phyloP scores from a whole-genome alignment of 2,797 vertebrate genomes.

The Eleutherodactylus coqui region DNA sequence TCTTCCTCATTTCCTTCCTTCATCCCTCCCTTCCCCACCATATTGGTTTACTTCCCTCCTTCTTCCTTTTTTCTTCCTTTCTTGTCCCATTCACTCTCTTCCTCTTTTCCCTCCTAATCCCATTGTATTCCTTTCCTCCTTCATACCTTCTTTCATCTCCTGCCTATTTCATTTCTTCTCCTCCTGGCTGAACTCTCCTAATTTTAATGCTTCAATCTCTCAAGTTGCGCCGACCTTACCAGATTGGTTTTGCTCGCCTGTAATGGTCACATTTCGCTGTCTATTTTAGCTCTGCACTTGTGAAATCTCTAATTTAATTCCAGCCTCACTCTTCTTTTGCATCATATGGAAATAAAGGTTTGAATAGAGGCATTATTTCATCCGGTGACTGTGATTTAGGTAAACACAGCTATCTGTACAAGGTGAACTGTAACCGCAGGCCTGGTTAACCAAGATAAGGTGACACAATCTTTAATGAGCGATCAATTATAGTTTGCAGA shows the following conservation, averaged over 20 bases:
- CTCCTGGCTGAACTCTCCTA: too few relatives aligned
- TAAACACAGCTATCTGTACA: slow-evolving; percentile 36
- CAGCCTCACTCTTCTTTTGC: background rate
- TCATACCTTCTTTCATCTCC: too few relatives aligned
- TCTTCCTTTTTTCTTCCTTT: background rate
- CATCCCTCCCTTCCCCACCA: background rate
- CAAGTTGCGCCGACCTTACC: too few relatives aligned
- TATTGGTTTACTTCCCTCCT: background rate
- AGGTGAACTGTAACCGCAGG: slow-evolving; percentile 18
- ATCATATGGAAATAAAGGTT: background rate
- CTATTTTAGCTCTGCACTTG: background rate
- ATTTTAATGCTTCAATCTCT: background rate
- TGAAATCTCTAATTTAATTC: slow-evolving; percentile 7
- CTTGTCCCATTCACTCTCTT: background rate
- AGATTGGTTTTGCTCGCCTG: background rate
- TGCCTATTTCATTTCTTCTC: too few relatives aligned
- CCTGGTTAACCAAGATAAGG: slow-evolving; percentile 46
- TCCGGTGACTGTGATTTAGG: slow-evolving; percentile 11
- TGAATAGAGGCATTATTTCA: background rate
- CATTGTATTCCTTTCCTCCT: too few relatives aligned
- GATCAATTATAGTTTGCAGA: slow-evolving; percentile 19
- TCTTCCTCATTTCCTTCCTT: background rate
- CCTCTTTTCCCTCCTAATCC: too few relatives aligned
- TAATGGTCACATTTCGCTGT: background rate
- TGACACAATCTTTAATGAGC: slow-evolving; percentile 22